These are phyloP conservation scores for Bombycilla garrulus DNA, from an alignment of 2,113 vertebrate genomes.

Conservation along the genomic window DNA sequence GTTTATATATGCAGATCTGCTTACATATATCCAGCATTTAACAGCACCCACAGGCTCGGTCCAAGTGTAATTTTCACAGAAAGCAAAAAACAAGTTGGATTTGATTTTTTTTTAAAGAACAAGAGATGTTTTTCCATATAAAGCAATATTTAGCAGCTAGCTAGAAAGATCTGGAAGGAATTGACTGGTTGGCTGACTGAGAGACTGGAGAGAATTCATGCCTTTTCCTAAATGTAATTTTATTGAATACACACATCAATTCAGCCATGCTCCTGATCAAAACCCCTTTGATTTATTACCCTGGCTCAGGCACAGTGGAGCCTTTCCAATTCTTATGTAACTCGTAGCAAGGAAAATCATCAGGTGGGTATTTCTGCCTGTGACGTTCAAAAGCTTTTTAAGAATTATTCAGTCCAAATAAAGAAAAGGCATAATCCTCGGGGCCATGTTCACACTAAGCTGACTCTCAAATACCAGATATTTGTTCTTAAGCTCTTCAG, in stretches of 20 bases:
- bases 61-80: not conserved
- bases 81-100: not conserved
- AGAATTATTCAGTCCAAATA: constrained; percentile 15
- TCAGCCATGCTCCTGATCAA: not conserved
- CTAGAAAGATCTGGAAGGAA: not conserved
- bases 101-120: not conserved
- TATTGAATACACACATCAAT: not conserved
- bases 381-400: not conserved
- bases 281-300: not conserved
- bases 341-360: not conserved
- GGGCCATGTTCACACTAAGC: not conserved
- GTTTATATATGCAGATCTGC: not conserved
- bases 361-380: not conserved
- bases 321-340: not conserved
- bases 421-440: not conserved
- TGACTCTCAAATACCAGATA: not conserved
- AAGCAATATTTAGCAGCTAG: not conserved
- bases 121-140: not conserved
- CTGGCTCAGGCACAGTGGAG: not conserved
- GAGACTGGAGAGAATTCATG: not conserved
- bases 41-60: not conserved
- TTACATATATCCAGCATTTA: not conserved
- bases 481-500: not conserved
- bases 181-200: not conserved
- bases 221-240: not conserved